phyloP scores from a whole-genome alignment of 2,888 invertebrate species.

The Chrysolina americana region DNA sequence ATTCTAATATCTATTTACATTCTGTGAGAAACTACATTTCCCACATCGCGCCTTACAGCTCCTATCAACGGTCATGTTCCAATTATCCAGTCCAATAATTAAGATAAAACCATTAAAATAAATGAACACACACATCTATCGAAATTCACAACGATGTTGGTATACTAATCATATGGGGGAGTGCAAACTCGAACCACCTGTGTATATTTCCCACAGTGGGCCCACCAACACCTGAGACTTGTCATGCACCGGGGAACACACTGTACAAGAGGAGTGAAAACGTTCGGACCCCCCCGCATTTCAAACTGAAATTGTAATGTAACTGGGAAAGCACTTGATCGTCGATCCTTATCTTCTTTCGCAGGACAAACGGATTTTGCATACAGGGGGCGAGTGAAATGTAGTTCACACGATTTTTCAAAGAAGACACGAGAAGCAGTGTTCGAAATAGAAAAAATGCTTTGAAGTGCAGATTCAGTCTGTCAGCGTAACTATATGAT shows the following conservation, averaged over 20 bases:
- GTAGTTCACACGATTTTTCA: too few relatives aligned
- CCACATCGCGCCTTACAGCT: conserved; percentile 35
- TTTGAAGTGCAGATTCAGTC: too few relatives aligned
- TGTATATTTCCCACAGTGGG: conserved; percentile 53
- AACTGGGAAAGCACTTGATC: conserved; percentile 25
- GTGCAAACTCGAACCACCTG: conserved; percentile 49
- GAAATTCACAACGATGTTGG: conserved; percentile 40
- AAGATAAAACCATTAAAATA: conserved; percentile 45
- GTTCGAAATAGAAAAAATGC: too few relatives aligned
- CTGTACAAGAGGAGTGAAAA: conserved; percentile 41
- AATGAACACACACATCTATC: conserved; percentile 34
- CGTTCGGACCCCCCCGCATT: conserved; percentile 30
- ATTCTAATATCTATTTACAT: not conserved
- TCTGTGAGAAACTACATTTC: conserved; percentile 26
- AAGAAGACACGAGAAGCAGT: too few relatives aligned
- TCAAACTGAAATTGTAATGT: conserved; percentile 31
- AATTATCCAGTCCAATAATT: conserved; percentile 43
- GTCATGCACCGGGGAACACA: conserved; percentile 43
- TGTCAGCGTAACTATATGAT: too few relatives aligned
- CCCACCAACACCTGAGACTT: conserved; percentile 39
- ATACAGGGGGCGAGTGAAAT: not conserved
- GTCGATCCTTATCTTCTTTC: conserved; percentile 19
- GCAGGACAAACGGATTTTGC: conserved; percentile 3
- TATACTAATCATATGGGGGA: conserved; percentile 39
- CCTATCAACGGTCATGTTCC: conserved; percentile 39